These are phyloP conservation scores for Trematomus loennbergii DNA, from an alignment of 2,113 vertebrate species.

Conservation along the genomic window DNA sequence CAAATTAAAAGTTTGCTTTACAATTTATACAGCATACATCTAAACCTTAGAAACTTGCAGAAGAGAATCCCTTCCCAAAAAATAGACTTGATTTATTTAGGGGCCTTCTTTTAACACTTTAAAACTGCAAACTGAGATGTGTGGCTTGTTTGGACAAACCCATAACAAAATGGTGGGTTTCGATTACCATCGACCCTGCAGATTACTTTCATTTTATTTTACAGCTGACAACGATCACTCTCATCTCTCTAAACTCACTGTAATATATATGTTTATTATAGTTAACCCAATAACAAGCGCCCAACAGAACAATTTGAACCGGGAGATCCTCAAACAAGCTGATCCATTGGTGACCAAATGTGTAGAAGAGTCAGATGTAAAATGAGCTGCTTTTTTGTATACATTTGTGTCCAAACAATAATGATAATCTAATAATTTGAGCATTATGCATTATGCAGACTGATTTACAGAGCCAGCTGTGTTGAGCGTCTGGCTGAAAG, in stretches of 20 bases:
- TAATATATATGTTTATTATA: no score
- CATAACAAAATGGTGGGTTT: no score
- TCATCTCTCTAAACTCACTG: no score
- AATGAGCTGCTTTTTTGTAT: background rate
- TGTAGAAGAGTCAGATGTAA: background rate
- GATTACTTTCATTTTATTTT: no score
- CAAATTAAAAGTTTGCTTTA: no score
- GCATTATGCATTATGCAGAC: background rate
- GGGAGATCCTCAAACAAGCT: background rate
- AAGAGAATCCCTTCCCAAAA: no score
- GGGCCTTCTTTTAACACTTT: background rate
- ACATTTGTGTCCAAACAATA: background rate
- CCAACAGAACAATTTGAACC: no score
- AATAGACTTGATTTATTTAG: background rate
- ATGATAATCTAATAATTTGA: background rate
- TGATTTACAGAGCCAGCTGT: conserved; percentile 26
- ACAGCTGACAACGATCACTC: no score
- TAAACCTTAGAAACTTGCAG: no score
- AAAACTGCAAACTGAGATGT: background rate
- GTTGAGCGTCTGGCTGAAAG: conserved; percentile 26
- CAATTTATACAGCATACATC: no score
- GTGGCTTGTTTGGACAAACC: background rate
- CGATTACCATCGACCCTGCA: no score
- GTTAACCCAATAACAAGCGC: no score
- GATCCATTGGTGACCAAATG: background rate